Evolutionary conservation across 1,140 invertebrate species (phyloP), one percentile per base, ranked within the genome.

Genomic region (Stenopsyche tienmushanensis): DNA sequence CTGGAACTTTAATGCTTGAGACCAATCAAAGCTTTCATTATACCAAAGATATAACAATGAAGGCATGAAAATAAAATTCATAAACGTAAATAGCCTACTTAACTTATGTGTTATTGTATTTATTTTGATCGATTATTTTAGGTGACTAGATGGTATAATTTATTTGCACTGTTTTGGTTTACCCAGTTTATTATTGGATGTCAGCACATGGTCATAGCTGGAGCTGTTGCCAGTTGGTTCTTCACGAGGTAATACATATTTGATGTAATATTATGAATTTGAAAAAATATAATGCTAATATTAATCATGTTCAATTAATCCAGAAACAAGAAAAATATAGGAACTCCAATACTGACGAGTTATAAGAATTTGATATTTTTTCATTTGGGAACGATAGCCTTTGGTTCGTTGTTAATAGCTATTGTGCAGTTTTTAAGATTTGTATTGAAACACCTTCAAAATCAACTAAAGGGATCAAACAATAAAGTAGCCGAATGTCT

Each of bases 371-470:
- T 90, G 23, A 73, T 89, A 5, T 76, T 82, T 13, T 91, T 86
- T 73, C 90, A 94, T 78, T 74, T 93, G 25, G 91, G 91, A 24
- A 88, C 90, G 1, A 83, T 91, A 0, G 89, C 90, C 10, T 82
- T 92, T 57, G 91, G 91, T 0, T 87, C 90, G 0, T 75, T 93
- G 24, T 74, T 93, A 45, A 88, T 93, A 50, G 85, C 88, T 7
- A 66, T 90, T 20, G 82, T 93, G 24, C 85, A 88, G 73, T 70
- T 92, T 7, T 74, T 90, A 3, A 79, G 88, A 49, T 75, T 80
- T 8, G 76, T 92, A 5, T 66, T 86, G 2, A 74, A 76, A 59
- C 71, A 66, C 8, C 25, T 77, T 10, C 74, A 80, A 63, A 78
- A 78, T 13, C 57, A 71, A 18, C 57, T 83, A n/a, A 80, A 82